Conservation (phyloP, 2,888 invertebrate species). For the Mactromeris polynyma region DNA sequence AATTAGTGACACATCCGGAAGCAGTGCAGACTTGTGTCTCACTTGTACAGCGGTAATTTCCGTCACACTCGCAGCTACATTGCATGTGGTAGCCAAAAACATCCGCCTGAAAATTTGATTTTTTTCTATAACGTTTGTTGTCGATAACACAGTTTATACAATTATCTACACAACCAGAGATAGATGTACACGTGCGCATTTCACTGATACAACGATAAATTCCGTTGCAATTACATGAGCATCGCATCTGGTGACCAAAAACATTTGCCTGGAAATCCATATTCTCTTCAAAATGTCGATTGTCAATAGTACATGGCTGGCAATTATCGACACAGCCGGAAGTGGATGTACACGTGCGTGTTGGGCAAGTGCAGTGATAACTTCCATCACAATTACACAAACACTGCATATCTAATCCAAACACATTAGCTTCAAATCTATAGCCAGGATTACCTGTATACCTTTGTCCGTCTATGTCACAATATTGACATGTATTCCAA, state of each 20-base stretch:
- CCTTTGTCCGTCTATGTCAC: constrained; percentile 53
- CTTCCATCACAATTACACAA: constrained; percentile 67
- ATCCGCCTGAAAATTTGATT: constrained; percentile 65
- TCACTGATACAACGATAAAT: constrained; percentile 51
- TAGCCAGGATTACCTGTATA: constrained; percentile 42
- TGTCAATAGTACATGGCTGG: constrained; percentile 68
- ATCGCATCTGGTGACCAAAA: constrained; percentile 44
- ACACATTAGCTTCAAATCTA: constrained; percentile 59
- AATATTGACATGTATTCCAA: constrained; percentile 54
- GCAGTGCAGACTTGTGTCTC: constrained; percentile 46
- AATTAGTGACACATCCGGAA: constrained; percentile 59
- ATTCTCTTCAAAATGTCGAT: constrained; percentile 63
- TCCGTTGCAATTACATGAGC: constrained; percentile 69
- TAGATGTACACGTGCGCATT: constrained; percentile 49
- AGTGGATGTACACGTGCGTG: constrained; percentile 27
- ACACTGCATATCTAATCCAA: constrained; percentile 59
- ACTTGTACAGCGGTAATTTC: constrained; percentile 56
- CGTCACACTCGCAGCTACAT: constrained; percentile 69
- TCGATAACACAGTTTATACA: constrained; percentile 72
- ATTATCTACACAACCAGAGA: constrained; percentile 54
- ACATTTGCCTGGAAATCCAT: constrained; percentile 58
- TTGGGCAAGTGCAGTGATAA: constrained; percentile 43
- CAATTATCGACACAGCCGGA: constrained; percentile 54
- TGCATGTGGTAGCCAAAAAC: constrained; percentile 46
- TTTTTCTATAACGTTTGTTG: constrained; percentile 63